Percentiles rank a stretch among this genome's conserved stretches.
Conservation (phyloP, 1,140 invertebrate genomes). For the Drosophila erecta region DNA sequence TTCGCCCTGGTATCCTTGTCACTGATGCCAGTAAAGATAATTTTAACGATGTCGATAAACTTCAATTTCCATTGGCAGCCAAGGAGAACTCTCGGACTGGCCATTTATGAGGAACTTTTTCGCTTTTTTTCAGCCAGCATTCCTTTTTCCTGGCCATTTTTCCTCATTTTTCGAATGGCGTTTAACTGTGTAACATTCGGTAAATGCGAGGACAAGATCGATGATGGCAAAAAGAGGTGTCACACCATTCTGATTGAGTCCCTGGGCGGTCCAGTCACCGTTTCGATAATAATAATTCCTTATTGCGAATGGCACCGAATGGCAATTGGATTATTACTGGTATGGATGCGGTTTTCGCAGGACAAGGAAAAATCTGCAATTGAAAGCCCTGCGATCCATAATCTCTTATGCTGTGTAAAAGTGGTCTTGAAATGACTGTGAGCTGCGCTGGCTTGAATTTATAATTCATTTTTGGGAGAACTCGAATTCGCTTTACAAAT, state of each 20-base stretch:
- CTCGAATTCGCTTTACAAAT: background rate
- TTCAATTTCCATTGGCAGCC: constrained; percentile 76
- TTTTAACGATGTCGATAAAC: constrained; percentile 83
- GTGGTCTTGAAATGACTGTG: background rate
- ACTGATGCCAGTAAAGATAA: constrained; percentile 76
- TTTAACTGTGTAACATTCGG: constrained; percentile 56
- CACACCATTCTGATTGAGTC: constrained; percentile 51
- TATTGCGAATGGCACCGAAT: constrained; percentile 56
- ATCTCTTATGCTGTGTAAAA: constrained; percentile 5
- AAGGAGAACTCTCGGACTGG: constrained; percentile 12
- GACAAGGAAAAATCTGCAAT: constrained; percentile 8
- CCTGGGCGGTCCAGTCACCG: constrained; percentile 18
- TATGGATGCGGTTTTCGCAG: constrained; percentile 16
- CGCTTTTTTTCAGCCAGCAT: constrained; percentile 1
- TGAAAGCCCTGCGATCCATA: constrained; percentile 6
- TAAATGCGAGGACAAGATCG: constrained; percentile 47
- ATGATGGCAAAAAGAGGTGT: constrained; percentile 11
- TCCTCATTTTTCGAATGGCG: constrained; percentile 34
- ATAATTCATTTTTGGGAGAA: background rate
- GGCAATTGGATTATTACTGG: constrained; percentile 35
- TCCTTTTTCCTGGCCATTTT: constrained; percentile 43
- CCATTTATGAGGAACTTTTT: constrained; percentile 64
- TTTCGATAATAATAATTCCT: constrained; percentile 69
- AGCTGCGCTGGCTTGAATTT: background rate
- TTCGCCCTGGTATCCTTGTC: constrained; percentile 37